Base-by-base conservation (phyloP, 2,888 invertebrate species). In the Ceriagrion tenellum region DNA sequence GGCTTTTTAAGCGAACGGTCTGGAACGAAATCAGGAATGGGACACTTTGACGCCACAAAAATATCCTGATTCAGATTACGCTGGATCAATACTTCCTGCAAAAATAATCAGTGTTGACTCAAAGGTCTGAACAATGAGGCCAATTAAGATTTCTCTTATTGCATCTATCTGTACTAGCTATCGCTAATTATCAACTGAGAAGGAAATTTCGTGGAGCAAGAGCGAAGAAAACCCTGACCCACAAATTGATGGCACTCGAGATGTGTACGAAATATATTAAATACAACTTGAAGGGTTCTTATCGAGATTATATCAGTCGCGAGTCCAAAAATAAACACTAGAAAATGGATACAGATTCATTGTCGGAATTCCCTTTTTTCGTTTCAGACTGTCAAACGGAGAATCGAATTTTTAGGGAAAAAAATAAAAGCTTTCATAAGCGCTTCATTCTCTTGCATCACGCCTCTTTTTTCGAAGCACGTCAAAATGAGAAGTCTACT, bases 401-500 rank as follows among this genome's bases (percentile, higher is more conserved):
- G 89, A 55, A 26, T 26, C 10, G 16, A 18, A 81, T 89, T 2
- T n/a, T 55, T 26, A n/a, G n/a, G n/a, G 26, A 55, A 55, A 47
- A 12, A 40, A 89, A n/a, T 26, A 23, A 13, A 40, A 55, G n/a
- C 16, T 20, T 47, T 55, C 4, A 89, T 89, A 47, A 55, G 12
- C 55, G 89, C 55, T 40, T 55, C 0, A 35, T 81, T 81, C 30
- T 89, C n/a, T 89, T 55, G 8, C 23, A 55, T 55, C 89, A n/a
- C 89, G 26, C 89, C 47, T 89, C 89, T 55, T n/a, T 40, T 26
- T 69, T 23, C 40, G n/a, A 16, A 47, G 47, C 88, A 55, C 55
- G n/a, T 89, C 89, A 55, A 89, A 89, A 89, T 89, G 89, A 89
- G 89, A 89, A 89, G 89, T 89, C 89, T 10, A 88, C n/a, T 47